Conservation (phyloP, 2,797 vertebrate genomes). For the Enteromius unitaeniatus region DNA sequence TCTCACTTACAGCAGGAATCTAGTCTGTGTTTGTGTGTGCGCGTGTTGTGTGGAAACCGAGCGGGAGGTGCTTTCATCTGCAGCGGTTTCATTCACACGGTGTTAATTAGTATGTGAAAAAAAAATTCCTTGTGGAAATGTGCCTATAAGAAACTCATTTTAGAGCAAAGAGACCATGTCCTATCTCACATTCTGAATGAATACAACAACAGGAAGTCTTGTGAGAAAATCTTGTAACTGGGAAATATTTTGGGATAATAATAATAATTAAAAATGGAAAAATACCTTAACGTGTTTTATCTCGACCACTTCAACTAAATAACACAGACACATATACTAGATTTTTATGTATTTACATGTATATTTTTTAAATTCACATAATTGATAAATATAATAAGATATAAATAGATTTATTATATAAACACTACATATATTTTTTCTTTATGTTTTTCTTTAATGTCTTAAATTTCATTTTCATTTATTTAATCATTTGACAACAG, state of each 20-base stretch:
- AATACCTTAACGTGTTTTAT: background rate
- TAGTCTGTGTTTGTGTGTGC: background rate
- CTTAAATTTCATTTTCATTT: no score
- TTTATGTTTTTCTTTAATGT: no score
- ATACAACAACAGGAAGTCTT: background rate
- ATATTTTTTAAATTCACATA: no score
- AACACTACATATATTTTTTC: no score
- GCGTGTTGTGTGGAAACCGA: slow-evolving; percentile 18
- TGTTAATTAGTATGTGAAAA: slow-evolving; percentile 58
- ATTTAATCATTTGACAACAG: no score
- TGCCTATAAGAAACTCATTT: slow-evolving; percentile 53
- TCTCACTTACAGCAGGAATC: slow-evolving; percentile 33
- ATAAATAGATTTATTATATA: no score
- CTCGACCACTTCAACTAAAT: background rate
- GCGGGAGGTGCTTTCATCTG: slow-evolving; percentile 14
- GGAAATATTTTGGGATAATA: background rate
- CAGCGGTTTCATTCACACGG: slow-evolving; percentile 41
- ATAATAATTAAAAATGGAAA: background rate
- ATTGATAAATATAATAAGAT: no score
- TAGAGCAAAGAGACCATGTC: slow-evolving; percentile 16
- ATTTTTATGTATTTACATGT: no score
- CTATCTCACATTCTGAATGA: background rate
- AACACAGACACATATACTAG: no score
- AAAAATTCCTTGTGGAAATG: slow-evolving; percentile 17
- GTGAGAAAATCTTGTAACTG: background rate